Base-by-base conservation (phyloP, 30 jellyfish, hydroid and myxozoan species). In the Hydractinia echinata region DNA sequence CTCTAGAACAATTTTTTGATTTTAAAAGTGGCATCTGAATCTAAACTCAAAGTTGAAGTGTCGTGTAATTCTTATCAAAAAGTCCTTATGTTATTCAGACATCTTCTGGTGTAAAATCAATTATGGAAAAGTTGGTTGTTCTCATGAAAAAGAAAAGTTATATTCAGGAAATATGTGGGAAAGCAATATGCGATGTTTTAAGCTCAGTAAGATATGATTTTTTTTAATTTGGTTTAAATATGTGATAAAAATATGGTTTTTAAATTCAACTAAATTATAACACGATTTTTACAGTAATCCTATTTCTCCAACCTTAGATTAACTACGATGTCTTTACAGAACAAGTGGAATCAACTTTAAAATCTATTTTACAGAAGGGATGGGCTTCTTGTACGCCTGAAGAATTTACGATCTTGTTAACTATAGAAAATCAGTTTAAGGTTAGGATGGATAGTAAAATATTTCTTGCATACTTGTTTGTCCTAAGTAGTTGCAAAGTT, bases 361-460 rank as follows among this genome's bases (percentile, higher is more conserved):
- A 84, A 50, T 54, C 50, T 7, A 71, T 48, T 7, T 81, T 84
- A 18, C 74, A 62, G 48, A 51, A 51, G 61, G 96, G 96, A 4
- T 89, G 96, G 96, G 66, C 71, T 6, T 18, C 53, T 6, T 89
- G 91, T 76, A 55, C 96, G 5, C 88, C 95, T 5, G 96, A 89
- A 53, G 85, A 76, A 55, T 49, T 89, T 52, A 61, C 72, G 86
- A 89, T 89, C 62, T 54, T 81, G 88, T 88, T 82, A 19, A 85
- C 85, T 7, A 79, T 76, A 11, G 87, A 89, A 58, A 79, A 76
- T 30, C 66, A 19, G 4, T 89, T 84, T 51, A 81, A 66, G 92
- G 96, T 89, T 30, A 13, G 76, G 44, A 30, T 30, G 44, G 44
- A 30, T 30, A 0, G 44, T 30, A 30, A 30, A 30, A 30, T 30